phyloP scores from a whole-genome alignment of 1,140 invertebrate genomes.

The Drosophila persimilis region DNA sequence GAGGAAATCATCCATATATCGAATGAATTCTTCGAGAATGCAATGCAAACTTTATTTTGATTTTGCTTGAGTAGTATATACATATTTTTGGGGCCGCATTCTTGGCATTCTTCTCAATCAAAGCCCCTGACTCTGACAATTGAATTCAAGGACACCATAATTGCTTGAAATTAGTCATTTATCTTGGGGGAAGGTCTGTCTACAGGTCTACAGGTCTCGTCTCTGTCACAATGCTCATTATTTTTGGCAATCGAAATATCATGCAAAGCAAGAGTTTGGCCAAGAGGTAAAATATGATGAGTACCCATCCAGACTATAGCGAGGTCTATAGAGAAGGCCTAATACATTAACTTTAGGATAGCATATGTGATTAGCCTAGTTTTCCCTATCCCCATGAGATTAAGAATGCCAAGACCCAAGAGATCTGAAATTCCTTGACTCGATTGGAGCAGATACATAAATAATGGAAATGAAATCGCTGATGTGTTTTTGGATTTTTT shows the following conservation, averaged over 20 bases:
- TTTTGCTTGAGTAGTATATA: not conserved
- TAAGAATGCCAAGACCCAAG: conserved; percentile 25
- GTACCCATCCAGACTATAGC: not conserved
- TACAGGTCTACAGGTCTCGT: conserved; percentile 4
- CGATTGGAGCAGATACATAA: conserved; percentile 42
- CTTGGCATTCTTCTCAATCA: conserved; percentile 52
- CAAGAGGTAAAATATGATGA: conserved; percentile 16
- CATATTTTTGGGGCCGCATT: conserved; percentile 31
- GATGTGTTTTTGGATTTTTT: conserved; percentile 42
- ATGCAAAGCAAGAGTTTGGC: not conserved
- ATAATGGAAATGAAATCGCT: conserved; percentile 47
- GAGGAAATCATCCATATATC: conserved; percentile 24
- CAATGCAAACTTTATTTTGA: conserved; percentile 12
- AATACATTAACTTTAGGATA: not conserved
- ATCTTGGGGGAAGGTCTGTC: conserved; percentile 47
- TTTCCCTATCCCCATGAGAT: conserved; percentile 55
- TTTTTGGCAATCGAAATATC: conserved; percentile 32
- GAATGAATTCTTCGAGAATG: not conserved
- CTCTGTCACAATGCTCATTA: conserved; percentile 31
- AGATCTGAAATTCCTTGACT: conserved; percentile 14
- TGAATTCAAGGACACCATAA: conserved; percentile 72
- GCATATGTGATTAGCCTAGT: conserved; percentile 60
- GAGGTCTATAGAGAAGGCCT: not conserved
- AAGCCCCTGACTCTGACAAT: conserved; percentile 71
- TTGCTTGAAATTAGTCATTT: conserved; percentile 53